Evolutionary conservation across 2,797 vertebrate genomes (phyloP).

Genomic region (Netta rufina): DNA sequence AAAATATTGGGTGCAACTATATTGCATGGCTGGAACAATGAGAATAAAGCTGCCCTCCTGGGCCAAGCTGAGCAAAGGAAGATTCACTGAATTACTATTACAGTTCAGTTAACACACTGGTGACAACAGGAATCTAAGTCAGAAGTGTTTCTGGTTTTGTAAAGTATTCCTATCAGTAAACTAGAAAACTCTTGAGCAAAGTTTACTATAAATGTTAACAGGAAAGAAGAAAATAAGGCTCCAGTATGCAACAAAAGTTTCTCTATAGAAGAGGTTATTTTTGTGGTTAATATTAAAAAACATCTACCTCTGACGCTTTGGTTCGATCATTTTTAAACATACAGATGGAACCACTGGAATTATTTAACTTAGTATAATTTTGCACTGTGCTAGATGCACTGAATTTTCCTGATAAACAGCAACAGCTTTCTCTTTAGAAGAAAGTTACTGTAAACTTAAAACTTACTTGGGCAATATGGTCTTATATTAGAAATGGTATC

Average conservation of each 20-base stretch:
- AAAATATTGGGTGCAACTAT: background rate
- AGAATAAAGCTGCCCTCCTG: background rate
- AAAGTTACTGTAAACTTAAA: background rate
- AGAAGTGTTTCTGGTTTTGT: background rate
- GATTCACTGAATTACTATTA: background rate
- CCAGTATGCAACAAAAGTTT: background rate
- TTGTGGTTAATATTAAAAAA: background rate
- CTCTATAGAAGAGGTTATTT: background rate
- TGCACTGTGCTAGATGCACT: background rate
- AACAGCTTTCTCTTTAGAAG: background rate
- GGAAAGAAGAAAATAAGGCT: background rate
- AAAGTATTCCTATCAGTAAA: background rate
- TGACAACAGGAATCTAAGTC: background rate
- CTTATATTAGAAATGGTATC: background rate
- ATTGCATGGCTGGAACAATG: background rate
- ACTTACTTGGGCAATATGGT: background rate
- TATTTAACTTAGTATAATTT: background rate
- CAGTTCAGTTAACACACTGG: background rate
- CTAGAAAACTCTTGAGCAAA: background rate
- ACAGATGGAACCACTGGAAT: background rate
- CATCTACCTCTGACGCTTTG: background rate
- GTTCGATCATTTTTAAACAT: background rate
- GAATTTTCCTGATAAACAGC: background rate
- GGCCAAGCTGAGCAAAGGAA: background rate
- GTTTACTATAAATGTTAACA: background rate